Conservation (phyloP, 2,888 invertebrate genomes). For the Drosophila niveifrons region DNA sequence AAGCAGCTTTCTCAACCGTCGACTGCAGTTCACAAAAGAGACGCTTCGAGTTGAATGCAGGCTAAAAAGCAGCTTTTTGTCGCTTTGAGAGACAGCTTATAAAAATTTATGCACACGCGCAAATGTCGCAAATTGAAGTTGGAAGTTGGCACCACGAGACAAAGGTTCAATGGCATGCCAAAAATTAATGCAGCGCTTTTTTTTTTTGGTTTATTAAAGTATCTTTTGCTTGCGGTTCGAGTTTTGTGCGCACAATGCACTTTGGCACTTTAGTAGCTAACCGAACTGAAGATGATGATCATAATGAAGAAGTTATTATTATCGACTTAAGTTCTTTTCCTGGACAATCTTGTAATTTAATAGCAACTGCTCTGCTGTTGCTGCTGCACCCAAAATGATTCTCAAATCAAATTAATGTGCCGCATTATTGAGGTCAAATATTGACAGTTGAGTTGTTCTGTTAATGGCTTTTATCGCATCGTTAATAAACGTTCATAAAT, state of each 20-base stretch:
- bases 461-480: constrained; percentile 59
- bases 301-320: constrained; percentile 3
- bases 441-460: constrained; percentile 49
- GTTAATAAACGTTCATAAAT: constrained; percentile 67
- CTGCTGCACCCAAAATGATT: constrained; percentile 30
- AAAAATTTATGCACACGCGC: constrained; percentile 64
- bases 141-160: constrained; percentile 13
- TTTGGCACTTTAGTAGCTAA: constrained; percentile 56
- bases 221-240: constrained; percentile 8
- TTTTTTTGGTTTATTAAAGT: constrained; percentile 13
- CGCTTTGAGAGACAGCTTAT: constrained; percentile 29
- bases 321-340: constrained; percentile 9
- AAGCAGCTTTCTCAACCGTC: constrained; percentile 45
- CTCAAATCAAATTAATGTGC: constrained; percentile 70
- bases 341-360: constrained; percentile 30
- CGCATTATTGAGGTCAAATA: constrained; percentile 65
- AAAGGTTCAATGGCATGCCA: constrained; percentile 66
- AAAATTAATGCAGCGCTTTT: constrained; percentile 47
- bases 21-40: neutral
- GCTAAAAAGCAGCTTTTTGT: constrained; percentile 54
- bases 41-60: constrained; percentile 28
- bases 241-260: constrained; percentile 58
- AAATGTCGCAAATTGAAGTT: constrained; percentile 49
- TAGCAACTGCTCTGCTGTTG: too few species aligned
- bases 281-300: constrained; percentile 19